Base-by-base conservation (phyloP, 2,797 vertebrate genomes). In the Enteromius paludinosus region DNA sequence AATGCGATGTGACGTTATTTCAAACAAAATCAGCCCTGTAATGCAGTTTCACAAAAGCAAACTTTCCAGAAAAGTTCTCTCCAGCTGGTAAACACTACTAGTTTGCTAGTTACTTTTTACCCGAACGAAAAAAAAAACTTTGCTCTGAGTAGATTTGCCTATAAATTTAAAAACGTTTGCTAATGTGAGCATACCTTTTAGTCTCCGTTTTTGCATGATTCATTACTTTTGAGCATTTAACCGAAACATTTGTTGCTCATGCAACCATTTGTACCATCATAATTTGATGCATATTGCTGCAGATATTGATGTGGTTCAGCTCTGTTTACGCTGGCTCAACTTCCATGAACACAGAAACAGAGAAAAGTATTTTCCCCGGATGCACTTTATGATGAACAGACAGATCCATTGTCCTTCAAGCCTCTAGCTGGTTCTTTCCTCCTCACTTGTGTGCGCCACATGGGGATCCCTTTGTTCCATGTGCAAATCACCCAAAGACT, bases 401-500 rank as follows among this genome's bases (percentile, higher is more conserved):
- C 49, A 15, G 45, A 47, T 33, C 33, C 47, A 65, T 61, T 78
- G 56, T 69, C 74, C 43, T 20, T 23, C 25, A 15, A 45, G 41
- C 30, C 45, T 20, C 33, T 25, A 23, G 56, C 10, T 20, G 68
- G 75, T 41, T 59, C 25, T 72, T 38, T n/a, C 9, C 4, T 35
- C n/a, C 45, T 52, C 43, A 56, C 65, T 68, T 79, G 49, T 68
- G 64, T 79, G 9, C 9, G 20, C 28, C 52, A 45, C 23, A 70
- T 52, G 49, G n/a, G 33, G 33, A 56, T 69, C 17, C 54, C 28
- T 79, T 79, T 79, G 65, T 79, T 69, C 23, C 49, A 56, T 45
- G 35, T 62, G 11, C 38, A 76, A 45, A 76, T 66, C 18, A 47
- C 74, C 61, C 8, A 49, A 43, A 78, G 52, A 17, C 12, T 30